These are phyloP conservation scores for Actinia equina DNA, from an alignment of 64 coral and sea anemone genomes.

Conservation along the genomic window DNA sequence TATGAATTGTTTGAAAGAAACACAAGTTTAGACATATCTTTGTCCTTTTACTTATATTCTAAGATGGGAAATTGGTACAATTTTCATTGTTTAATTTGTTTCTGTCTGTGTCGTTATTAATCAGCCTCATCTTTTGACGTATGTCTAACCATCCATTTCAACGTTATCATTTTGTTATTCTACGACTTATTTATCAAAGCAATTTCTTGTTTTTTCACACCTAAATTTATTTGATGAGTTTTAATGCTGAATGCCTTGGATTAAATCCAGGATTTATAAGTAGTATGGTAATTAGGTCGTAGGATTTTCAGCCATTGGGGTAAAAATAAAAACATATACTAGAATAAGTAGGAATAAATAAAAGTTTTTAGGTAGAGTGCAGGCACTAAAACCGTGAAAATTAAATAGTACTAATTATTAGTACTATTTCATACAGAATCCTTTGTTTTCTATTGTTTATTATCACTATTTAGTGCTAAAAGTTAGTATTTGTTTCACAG, in stretches of 20 bases:
- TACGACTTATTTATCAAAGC: neutral
- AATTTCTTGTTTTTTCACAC: neutral
- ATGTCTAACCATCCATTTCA: neutral
- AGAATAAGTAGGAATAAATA: no score
- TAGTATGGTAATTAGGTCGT: no score
- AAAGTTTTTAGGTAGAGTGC: no score
- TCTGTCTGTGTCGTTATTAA: neutral
- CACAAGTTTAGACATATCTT: neutral
- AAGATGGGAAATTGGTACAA: neutral
- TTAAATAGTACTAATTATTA: no score
- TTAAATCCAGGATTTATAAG: neutral
- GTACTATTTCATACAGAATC: no score
- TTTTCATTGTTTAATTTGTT: neutral
- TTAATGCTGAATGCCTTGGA: neutral
- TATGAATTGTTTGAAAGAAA: neutral
- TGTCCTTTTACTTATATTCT: neutral
- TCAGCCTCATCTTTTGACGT: neutral
- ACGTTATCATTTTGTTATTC: neutral
- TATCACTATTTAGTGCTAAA: no score
- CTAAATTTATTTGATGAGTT: neutral
- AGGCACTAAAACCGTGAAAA: no score
- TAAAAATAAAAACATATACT: no score
- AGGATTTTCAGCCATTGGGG: no score
- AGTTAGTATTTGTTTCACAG: no score
- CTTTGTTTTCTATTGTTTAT: no score